Evolutionary conservation across 1,140 invertebrate genomes (phyloP).

Genomic region (Diploscapter pachys): DNA sequence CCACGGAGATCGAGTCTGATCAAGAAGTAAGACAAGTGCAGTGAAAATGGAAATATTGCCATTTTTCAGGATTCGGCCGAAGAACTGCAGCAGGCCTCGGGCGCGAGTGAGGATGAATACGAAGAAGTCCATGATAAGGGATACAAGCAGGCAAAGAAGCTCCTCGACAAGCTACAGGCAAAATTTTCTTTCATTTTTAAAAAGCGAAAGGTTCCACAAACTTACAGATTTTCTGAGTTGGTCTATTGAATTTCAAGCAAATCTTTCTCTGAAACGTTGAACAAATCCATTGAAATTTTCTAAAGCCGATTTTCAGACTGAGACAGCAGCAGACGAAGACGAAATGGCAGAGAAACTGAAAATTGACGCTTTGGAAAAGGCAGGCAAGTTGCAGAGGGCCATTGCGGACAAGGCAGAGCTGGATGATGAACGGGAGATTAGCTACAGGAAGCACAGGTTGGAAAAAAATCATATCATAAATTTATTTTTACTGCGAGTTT

Average conservation of each 20-base stretch:
- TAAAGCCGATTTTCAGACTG: neutral
- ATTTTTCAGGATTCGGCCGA: constrained; percentile 9
- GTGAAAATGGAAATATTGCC: too few species aligned
- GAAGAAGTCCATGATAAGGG: constrained; percentile 27
- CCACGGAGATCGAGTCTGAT: constrained; percentile 26
- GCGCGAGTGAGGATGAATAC: constrained; percentile 26
- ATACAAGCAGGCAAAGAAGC: constrained; percentile 27
- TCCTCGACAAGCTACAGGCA: constrained; percentile 22
- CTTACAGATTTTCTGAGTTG: too few species aligned
- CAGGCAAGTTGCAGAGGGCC: constrained; percentile 4
- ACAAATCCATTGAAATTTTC: neutral
- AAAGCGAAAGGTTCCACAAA: too few species aligned
- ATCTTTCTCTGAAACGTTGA: neutral
- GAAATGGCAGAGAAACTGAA: constrained; percentile 14
- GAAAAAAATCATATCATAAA: neutral
- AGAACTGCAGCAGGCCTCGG: constrained; percentile 4
- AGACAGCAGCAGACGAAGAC: constrained; percentile 12
- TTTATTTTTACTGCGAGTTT: too few species aligned
- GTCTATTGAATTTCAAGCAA: neutral
- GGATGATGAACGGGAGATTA: constrained; percentile 21
- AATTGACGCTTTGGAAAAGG: constrained; percentile 6
- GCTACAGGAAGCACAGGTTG: constrained; percentile 20
- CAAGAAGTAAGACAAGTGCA: constrained; percentile 11
- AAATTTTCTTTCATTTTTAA: neutral
- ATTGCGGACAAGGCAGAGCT: constrained; percentile 18